phyloP scores from a whole-genome alignment of 2,113 vertebrate genomes.

The Rhinolophus ferrumequinum region DNA sequence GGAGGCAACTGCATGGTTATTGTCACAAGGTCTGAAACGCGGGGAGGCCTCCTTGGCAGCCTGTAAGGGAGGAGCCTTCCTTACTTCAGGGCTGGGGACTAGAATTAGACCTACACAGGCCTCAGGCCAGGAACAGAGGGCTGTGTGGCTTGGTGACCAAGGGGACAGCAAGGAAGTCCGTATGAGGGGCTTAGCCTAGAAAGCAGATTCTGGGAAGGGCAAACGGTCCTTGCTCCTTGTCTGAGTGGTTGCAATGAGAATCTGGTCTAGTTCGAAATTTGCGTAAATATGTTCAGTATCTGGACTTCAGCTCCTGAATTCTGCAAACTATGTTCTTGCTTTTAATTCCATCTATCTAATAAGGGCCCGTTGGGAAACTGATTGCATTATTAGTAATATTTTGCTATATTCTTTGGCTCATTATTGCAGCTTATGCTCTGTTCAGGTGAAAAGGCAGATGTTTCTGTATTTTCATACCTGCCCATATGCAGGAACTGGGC shows the following conservation, averaged over 20 bases:
- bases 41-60: not conserved
- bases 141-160: not conserved
- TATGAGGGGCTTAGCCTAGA: not conserved
- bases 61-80: not conserved
- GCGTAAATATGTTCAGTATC: not conserved
- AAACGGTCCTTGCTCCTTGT: not conserved
- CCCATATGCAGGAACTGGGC: not conserved
- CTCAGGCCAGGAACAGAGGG: not conserved
- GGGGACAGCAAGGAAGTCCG: not conserved
- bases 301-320: constrained; percentile 29
- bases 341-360: not conserved
- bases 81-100: not conserved
- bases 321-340: not conserved
- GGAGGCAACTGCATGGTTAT: not conserved
- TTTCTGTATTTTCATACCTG: not conserved
- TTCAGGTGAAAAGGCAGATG: not conserved
- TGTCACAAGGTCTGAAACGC: not conserved
- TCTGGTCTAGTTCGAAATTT: not conserved
- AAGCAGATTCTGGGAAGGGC: not conserved
- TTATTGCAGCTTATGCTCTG: not conserved
- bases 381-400: not conserved
- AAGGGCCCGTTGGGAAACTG: not conserved
- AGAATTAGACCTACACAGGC: not conserved
- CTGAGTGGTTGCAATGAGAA: not conserved
- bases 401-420: constrained; percentile 1